Evolutionary conservation across 2,888 invertebrate genomes (phyloP), one percentile per base, ranked within the genome.

Genomic region (Tetanocera ferruginea): DNA sequence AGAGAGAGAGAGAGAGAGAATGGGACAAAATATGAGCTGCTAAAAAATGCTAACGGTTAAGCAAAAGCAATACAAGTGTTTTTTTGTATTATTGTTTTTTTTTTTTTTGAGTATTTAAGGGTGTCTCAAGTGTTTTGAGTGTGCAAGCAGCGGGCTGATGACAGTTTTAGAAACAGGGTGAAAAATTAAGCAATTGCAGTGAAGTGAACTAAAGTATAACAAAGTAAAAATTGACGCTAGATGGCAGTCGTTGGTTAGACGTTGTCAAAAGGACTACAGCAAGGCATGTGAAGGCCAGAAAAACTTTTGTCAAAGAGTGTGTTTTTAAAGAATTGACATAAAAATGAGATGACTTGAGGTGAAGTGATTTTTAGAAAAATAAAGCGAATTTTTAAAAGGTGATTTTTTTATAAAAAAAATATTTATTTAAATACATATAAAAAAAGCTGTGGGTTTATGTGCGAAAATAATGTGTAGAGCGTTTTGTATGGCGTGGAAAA

Each of bases 111-210:
- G 17, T 23, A 67, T 52, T 70, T 70, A 52, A 70, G 52, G 70
- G 70, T 70, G 70, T 70, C 70, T 70, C 70, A 52, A 70, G 70
- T 70, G 31, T 23, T 31, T 70, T 23, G 67, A 43, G 43, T 23
- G 19, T 28, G 31, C 28, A 28, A 3, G 25, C 57, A 57, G 17
- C 19, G 19, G 8, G 55, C 60, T 9, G 14, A 60, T 60, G 60
- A 43, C 43, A 43, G 43, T 43, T 43, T 43, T 43, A 60, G 28
- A 23, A 19, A 25, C 60, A 25, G 34, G 64, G 34, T 34, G 64
- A 17, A 43, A 43, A 11, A 43, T 43, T 43, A 43, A 43, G 43
- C 43, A 43, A 43, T 43, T 43, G 43, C 43, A 43, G 2, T n/a
- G 64, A 19, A 37, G 17, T 19, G 52, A 52, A 52, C 52, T 11